A percentile compares a stretch with the other conserved stretches of the same genome.
These are phyloP conservation scores for Trachelus iudaicus DNA, from an alignment of 2,888 invertebrate species.

Conservation along the genomic window DNA sequence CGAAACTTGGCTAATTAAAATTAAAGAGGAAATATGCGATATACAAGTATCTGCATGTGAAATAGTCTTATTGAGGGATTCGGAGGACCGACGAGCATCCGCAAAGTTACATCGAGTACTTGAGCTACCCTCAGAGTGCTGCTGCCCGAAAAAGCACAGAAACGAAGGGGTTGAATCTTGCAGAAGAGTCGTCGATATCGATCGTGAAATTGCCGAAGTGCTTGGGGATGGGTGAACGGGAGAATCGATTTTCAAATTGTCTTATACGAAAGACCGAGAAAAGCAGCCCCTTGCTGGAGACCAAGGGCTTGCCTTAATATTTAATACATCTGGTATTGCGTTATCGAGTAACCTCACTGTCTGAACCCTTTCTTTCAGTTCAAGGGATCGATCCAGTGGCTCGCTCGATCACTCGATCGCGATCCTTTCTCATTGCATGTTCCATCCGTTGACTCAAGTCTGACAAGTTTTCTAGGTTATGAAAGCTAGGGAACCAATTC, in stretches of 20 bases:
- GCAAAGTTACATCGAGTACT: background rate
- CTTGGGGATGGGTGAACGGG: background rate
- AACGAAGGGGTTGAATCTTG: background rate
- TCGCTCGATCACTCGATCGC: background rate
- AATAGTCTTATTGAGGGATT: background rate
- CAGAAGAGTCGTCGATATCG: slow-evolving; percentile 16
- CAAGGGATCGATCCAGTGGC: background rate
- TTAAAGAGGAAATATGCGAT: background rate
- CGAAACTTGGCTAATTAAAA: too few relatives aligned
- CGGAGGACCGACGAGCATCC: background rate
- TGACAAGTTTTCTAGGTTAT: background rate
- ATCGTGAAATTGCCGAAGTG: slow-evolving; percentile 14
- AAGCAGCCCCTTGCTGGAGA: background rate
- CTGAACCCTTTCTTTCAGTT: background rate
- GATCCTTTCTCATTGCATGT: background rate
- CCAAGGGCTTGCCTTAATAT: background rate
- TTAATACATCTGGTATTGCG: background rate
- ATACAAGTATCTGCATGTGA: background rate
- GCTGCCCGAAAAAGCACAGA: background rate
- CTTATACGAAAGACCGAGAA: slow-evolving; percentile 12
- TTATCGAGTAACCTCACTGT: background rate
- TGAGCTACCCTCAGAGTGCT: background rate
- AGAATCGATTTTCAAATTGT: slow-evolving; percentile 22
- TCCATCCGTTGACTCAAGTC: background rate
- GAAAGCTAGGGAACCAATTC: background rate